Percentiles rank a stretch among this genome's conserved stretches.
Evolutionary conservation across 2,888 invertebrate genomes (phyloP).

Genomic region (Limenitis arthemis): DNA sequence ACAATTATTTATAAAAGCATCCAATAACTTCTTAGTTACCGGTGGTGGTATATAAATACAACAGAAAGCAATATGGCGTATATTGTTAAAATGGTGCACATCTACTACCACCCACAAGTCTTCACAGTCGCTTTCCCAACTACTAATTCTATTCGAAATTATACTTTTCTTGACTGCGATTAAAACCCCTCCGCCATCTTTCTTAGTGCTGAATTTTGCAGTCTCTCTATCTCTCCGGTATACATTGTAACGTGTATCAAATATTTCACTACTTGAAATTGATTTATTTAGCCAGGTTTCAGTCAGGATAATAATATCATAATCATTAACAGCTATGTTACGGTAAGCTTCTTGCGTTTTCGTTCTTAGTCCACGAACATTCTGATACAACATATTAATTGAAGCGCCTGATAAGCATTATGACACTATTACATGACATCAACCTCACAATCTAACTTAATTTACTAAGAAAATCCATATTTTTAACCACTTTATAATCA

Average conservation of each 20-base stretch:
- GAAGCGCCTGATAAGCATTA: not conserved
- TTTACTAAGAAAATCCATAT: not conserved
- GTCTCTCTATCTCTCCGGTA: conserved; percentile 1
- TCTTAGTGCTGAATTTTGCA: not conserved
- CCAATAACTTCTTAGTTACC: not conserved
- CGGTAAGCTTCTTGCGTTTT: no score
- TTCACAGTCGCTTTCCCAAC: conserved; percentile 3
- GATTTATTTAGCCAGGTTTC: no score
- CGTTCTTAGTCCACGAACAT: not conserved
- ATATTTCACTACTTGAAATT: not conserved
- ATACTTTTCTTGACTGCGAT: not conserved
- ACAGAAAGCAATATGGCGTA: not conserved
- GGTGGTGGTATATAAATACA: not conserved
- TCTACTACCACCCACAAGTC: conserved; percentile 2
- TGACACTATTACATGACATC: no score
- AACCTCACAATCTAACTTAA: not conserved
- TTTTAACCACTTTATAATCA: not conserved
- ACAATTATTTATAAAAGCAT: conserved; percentile 2
- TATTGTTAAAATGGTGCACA: not conserved
- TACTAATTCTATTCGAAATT: not conserved
- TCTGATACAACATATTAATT: not conserved
- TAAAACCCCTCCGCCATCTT: not conserved
- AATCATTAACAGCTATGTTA: no score
- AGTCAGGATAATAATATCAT: no score
- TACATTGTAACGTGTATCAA: not conserved